Evolutionary conservation across 2,888 invertebrate species (phyloP).

Genomic region (Drosophila fungiperda): DNA sequence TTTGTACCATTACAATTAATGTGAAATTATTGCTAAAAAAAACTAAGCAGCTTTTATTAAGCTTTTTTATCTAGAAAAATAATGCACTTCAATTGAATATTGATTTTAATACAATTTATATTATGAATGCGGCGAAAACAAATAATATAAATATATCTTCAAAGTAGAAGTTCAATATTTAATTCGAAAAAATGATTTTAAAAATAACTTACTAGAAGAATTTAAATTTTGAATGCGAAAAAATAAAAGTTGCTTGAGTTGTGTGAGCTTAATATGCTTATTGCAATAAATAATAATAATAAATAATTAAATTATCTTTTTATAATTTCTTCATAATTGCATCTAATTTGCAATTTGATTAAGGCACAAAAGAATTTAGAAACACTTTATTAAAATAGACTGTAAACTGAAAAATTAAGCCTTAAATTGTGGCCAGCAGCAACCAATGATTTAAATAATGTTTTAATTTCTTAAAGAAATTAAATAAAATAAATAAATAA

Average conservation of each 20-base stretch:
- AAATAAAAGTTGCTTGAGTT: neutral
- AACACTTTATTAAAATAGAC: neutral
- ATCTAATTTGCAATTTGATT: neutral
- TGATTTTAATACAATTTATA: neutral
- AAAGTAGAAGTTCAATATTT: no score
- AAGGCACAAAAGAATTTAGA: neutral
- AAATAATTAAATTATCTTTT: neutral
- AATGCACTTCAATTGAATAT: neutral
- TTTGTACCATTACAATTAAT: neutral
- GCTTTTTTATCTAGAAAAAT: neutral
- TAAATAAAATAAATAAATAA: neutral
- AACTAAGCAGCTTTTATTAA: neutral
- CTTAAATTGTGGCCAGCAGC: neutral
- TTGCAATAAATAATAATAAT: neutral
- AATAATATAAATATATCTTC: no score
- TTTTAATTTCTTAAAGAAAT: neutral
- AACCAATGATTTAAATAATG: neutral
- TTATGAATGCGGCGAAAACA: neutral
- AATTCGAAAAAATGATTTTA: no score
- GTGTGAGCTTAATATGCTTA: neutral
- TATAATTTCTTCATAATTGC: neutral
- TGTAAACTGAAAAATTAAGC: neutral
- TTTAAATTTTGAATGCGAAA: neutral
- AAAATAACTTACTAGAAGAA: no score
- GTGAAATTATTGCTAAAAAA: neutral